Evolutionary conservation across 2,888 invertebrate genomes (phyloP).

Genomic region (Thumatha senex): DNA sequence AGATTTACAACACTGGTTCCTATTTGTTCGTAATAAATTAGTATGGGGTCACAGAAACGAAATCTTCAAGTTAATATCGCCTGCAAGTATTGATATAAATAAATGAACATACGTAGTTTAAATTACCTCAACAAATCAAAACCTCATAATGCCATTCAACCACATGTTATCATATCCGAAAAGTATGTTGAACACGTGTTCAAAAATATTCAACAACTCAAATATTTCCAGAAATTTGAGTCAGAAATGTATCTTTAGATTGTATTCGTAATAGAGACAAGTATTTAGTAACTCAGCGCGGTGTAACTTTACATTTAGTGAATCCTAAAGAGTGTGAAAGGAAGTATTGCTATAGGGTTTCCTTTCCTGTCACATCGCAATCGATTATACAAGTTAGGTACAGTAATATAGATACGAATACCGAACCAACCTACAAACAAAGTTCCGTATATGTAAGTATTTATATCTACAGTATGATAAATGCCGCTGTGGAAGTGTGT

Average conservation of each 20-base stretch:
- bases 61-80: no score
- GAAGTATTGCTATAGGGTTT: conserved; percentile 52
- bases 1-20: no score
- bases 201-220: conserved; percentile 14
- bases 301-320: conserved; percentile 39
- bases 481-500: no score
- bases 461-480: no score
- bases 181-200: conserved; percentile 17
- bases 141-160: not conserved
- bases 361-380: conserved; percentile 46
- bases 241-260: conserved; percentile 25
- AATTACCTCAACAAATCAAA: not conserved
- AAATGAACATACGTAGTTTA: no score
- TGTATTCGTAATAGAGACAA: conserved; percentile 18
- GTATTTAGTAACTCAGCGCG: conserved; percentile 19
- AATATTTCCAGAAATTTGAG: conserved; percentile 23
- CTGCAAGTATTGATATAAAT: no score
- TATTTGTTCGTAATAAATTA: no score
- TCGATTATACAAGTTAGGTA: conserved; percentile 33
- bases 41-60: no score
- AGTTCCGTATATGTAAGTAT: no score
- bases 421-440: not conserved
- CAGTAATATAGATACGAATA: not conserved
- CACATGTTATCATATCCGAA: conserved; percentile 1
- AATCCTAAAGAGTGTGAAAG: conserved; percentile 42